These are phyloP conservation scores for Monodelphis domestica DNA, from an alignment of 2,797 vertebrate species.

Conservation along the genomic window DNA sequence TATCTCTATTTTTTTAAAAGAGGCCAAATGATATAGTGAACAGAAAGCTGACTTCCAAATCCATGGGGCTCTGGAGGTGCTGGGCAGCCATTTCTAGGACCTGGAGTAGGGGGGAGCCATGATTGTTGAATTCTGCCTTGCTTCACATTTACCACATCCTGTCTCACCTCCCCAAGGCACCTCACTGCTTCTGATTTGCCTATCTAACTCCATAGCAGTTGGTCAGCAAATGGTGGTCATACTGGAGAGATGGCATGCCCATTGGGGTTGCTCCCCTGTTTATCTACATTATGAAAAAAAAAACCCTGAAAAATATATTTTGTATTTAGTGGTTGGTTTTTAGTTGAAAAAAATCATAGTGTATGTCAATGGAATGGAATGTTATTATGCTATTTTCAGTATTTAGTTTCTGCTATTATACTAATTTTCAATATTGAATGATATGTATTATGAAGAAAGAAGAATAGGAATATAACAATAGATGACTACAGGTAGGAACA, in stretches of 20 bases:
- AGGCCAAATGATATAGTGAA: neutral
- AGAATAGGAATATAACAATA: neutral
- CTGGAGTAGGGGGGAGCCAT: neutral
- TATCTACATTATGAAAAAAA: neutral
- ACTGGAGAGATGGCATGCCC: neutral
- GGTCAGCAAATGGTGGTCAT: neutral
- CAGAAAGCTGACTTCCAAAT: neutral
- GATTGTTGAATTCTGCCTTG: neutral
- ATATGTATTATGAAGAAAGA: neutral
- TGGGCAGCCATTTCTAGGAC: neutral
- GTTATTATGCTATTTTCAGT: too few species aligned
- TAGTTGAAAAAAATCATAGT: neutral
- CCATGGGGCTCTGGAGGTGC: neutral
- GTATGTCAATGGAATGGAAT: neutral
- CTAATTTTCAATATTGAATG: too few species aligned
- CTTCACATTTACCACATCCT: neutral
- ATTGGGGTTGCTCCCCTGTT: neutral
- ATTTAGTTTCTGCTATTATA: too few species aligned
- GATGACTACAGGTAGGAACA: neutral
- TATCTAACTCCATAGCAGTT: neutral
- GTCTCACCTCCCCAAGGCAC: neutral
- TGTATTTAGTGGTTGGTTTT: neutral
- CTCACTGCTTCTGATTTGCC: neutral
- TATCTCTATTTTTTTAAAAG: too few species aligned
- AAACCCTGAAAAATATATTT: neutral